Base-by-base conservation (phyloP, 1,140 invertebrate species). In the Drosophila serrata region DNA sequence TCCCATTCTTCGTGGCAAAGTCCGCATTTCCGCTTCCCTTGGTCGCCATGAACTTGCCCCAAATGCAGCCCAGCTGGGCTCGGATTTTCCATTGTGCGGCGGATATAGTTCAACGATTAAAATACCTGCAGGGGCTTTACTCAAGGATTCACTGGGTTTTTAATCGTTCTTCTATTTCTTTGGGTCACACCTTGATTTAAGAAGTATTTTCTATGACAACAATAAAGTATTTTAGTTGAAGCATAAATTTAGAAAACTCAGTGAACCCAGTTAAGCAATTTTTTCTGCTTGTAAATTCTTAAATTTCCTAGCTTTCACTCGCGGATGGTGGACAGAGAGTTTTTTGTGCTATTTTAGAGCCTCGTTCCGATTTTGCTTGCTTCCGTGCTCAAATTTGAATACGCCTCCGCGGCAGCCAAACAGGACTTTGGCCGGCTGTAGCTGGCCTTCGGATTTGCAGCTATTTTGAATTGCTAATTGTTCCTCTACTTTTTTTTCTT, bases 11-110 rank as follows among this genome's bases (percentile, higher is more conserved):
- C 75, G 46, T 75, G 7, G 59, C 15, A 12, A 3, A 7, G 31
- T 57, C 43, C 75, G 55, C 48, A 45, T 69, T 75, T 82, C 73
- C 69, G 68, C 67, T 78, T 75, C 22, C 40, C 42, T 82, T 60
- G 55, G 43, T 73, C 45, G 74, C 75, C 64, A 31, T 78, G 75
- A 78, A 78, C 75, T 70, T 78, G 75, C 64, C 46, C 33, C 58
- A 53, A 76, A 76, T 64, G 35, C 67, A 73, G 42, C 13, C 19
- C 19, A 46, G 31, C 59, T 49, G 27, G 19, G 40, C 42, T 33
- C 11, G 19, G 61, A 11, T 24, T 73, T 42, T 29, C 46, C 40
- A 72, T 78, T 48, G 37, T 42, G 39, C 37, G 27, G 37, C 48
- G 74, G 59, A 57, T 40, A 48, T 57, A 49, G 49, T 43, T 61